A percentile compares a stretch with the other conserved stretches of the same genome.
These are phyloP conservation scores for Polypedilum pembai DNA, from an alignment of 1,140 invertebrate species.

Conservation along the genomic window DNA sequence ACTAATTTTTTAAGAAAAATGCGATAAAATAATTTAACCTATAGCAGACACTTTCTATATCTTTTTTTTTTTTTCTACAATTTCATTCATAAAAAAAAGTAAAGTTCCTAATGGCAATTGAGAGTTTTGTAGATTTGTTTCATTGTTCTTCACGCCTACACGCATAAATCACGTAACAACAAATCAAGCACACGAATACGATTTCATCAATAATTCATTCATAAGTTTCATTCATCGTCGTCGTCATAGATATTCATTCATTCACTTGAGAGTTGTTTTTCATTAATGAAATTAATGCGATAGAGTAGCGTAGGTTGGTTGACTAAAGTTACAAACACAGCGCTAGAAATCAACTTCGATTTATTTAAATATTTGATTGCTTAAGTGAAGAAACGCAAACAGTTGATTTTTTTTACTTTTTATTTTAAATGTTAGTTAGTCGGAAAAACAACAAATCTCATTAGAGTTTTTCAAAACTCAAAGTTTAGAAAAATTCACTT, in stretches of 20 bases:
- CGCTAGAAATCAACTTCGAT: not conserved
- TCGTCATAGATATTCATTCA: constrained; percentile 11
- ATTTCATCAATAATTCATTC: not conserved
- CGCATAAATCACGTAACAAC: not conserved
- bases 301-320: not conserved
- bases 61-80: not conserved
- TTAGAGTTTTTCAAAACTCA: too few relatives aligned
- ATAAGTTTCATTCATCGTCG: constrained; percentile 9
- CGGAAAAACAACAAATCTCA: too few relatives aligned
- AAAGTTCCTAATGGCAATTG: not conserved
- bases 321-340: not conserved
- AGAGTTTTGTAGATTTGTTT: not conserved
- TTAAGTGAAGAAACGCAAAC: too few relatives aligned
- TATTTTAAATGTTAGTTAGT: too few relatives aligned
- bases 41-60: too few relatives aligned
- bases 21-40: not conserved
- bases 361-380: too few relatives aligned
- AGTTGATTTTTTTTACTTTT: too few relatives aligned
- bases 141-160: not conserved
- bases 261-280: constrained; percentile 12
- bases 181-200: not conserved
- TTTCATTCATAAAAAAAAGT: constrained; percentile 1
- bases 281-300: constrained; percentile 13
- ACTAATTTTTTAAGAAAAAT: not conserved
- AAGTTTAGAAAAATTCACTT: too few relatives aligned